Evolutionary conservation across 2,797 vertebrate genomes (phyloP), one percentile per base, ranked within the genome.

Genomic region (Lacerta agilis): DNA sequence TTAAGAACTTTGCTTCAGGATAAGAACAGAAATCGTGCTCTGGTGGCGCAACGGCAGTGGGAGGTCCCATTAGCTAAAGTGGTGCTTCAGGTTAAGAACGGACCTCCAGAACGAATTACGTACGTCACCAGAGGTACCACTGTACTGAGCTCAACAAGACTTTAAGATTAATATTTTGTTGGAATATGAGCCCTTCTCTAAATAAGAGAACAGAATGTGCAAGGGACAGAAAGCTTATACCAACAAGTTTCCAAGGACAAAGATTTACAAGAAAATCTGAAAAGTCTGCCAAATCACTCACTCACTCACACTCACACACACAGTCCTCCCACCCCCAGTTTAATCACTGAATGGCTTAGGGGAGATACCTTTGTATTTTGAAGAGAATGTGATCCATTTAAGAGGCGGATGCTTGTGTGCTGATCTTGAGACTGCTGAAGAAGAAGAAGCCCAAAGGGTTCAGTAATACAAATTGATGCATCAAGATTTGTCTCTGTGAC

Each of bases 391-490:
- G 49, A 61, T 29, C 67, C 73, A 27, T 87, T 67, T 33, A 81
- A 79, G 23, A 86, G 45, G 58, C 33, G 69, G 29, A 87, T 81
- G 36, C 49, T 87, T 61, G 86, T 79, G 38, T 81, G 43, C 27
- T 45, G 36, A 55, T 87, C 86, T 61, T 87, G 78, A 73, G 67
- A 41, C 69, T 87, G 86, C 86, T 87, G 69, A n/a, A 67, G 36
- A 71, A 78, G 7, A 45, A 25, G 29, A 33, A n/a, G 15, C 38
- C 18, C 75, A 23, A 15, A 67, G 33, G 20, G 38, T 85, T 85
- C 55, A 77, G 38, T 38, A 9, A 20, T 25, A 45, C 0, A 49
- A 69, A 71, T 29, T 23, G n/a, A 64, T 3, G 10, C 7, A 15
- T 77, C 58, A 33, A 36, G 58, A 25, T 67, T 33, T 66, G 43